phyloP scores from a whole-genome alignment of 1,140 invertebrate genomes.

The Zaprionus tsacasi region DNA sequence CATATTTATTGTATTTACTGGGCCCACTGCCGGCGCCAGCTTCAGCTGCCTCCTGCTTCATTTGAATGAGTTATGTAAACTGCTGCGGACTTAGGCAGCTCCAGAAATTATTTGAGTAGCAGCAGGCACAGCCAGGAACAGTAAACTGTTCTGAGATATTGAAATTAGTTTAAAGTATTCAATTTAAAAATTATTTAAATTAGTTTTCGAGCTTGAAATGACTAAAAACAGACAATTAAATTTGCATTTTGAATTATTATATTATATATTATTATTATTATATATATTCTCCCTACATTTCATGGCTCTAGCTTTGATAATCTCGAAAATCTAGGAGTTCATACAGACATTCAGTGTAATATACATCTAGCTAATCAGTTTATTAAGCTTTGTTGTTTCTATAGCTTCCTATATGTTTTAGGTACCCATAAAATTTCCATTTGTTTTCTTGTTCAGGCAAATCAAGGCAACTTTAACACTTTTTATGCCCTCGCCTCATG shows the following conservation, averaged over 20 bases:
- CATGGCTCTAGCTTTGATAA: too few relatives aligned
- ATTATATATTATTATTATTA: too few relatives aligned
- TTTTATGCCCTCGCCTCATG: slow-evolving; percentile 37
- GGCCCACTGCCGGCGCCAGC: not conserved
- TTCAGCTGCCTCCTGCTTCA: slow-evolving; percentile 23
- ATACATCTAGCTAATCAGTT: too few relatives aligned
- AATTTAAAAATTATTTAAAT: too few relatives aligned
- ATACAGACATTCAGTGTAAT: too few relatives aligned
- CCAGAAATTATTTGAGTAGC: slow-evolving; percentile 5
- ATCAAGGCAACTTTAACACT: slow-evolving; percentile 16
- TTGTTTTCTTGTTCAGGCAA: not conserved
- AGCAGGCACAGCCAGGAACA: too few relatives aligned
- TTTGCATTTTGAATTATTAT: too few relatives aligned
- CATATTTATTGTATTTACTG: slow-evolving; percentile 76
- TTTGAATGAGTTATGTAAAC: slow-evolving; percentile 79
- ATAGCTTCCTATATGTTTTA: not conserved
- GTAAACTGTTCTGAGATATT: too few relatives aligned
- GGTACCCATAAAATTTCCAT: not conserved
- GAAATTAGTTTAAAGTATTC: not conserved
- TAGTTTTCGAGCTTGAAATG: too few relatives aligned
- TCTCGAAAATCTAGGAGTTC: too few relatives aligned
- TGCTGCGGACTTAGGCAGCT: slow-evolving; percentile 22
- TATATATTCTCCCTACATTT: too few relatives aligned
- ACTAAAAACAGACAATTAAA: too few relatives aligned
- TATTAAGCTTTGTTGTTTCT: not conserved